phyloP scores from a whole-genome alignment of 1,140 invertebrate genomes.

The Helicoverpa armigera region DNA sequence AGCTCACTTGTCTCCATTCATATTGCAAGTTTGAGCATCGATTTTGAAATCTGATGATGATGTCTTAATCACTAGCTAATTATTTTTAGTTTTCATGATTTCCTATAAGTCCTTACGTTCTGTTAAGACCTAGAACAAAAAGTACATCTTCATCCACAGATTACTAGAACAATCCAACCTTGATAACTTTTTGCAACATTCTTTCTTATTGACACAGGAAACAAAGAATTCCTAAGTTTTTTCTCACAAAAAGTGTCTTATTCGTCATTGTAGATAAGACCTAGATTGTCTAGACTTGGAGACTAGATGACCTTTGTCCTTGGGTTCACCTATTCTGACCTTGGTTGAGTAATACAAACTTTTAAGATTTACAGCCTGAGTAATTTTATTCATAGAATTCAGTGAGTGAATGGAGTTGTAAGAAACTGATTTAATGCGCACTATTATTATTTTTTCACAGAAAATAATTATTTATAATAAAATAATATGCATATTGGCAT shows the following conservation, averaged over 20 bases:
- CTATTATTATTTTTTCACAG: too few species aligned
- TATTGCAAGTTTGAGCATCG: too few species aligned
- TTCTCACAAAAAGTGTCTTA: background rate
- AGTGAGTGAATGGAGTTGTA: background rate
- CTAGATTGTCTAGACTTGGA: background rate
- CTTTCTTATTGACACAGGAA: slow-evolving; percentile 3
- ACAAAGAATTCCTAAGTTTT: background rate
- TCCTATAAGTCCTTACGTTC: too few species aligned
- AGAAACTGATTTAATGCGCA: too few species aligned
- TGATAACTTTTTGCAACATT: background rate
- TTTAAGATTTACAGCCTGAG: background rate
- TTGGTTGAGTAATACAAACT: background rate
- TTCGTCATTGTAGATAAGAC: background rate
- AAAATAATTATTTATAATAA: too few species aligned
- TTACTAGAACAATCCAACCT: background rate
- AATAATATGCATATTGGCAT: too few species aligned
- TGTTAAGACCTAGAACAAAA: background rate
- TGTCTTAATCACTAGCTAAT: too few species aligned
- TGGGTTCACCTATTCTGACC: background rate
- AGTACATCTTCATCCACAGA: background rate
- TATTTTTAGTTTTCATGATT: too few species aligned
- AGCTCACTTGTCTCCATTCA: too few species aligned
- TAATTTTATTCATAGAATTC: background rate
- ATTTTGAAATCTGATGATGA: too few species aligned
- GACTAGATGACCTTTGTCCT: slow-evolving; percentile 11